Evolutionary conservation across 2,113 vertebrate species (phyloP).

Genomic region (Phocoena sinus): DNA sequence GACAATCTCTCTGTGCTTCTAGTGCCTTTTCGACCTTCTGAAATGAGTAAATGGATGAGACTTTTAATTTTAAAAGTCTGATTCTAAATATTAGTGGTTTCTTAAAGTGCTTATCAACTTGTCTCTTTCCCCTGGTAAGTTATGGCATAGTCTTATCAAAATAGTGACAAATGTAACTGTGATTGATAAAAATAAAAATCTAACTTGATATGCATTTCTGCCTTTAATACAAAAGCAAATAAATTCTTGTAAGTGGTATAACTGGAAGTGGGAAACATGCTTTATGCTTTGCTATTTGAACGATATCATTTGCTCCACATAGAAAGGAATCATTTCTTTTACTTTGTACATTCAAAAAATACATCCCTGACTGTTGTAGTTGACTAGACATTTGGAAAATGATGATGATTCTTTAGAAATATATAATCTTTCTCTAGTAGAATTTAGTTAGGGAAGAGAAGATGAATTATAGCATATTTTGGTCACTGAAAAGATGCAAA

Average conservation of each 20-base stretch:
- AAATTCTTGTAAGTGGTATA: slow-evolving; percentile 49
- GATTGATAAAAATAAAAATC: slow-evolving; percentile 51
- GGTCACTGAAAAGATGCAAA: slow-evolving; percentile 17
- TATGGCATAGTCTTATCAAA: slow-evolving; percentile 40
- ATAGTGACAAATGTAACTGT: slow-evolving; percentile 50
- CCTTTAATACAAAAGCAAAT: slow-evolving; percentile 52
- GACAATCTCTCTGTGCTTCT: not conserved
- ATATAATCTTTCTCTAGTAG: slow-evolving; percentile 43
- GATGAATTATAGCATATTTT: slow-evolving; percentile 19
- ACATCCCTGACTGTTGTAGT: not conserved
- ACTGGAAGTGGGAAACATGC: slow-evolving; percentile 38
- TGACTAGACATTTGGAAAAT: slow-evolving; percentile 36
- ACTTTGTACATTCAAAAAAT: slow-evolving; percentile 25
- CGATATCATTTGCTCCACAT: slow-evolving; percentile 41
- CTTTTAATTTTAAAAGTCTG: slow-evolving; percentile 40
- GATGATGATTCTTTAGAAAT: slow-evolving; percentile 17
- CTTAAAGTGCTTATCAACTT: slow-evolving; percentile 45
- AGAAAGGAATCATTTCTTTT: slow-evolving; percentile 39
- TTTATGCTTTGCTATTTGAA: slow-evolving; percentile 27
- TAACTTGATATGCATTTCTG: slow-evolving; percentile 43
- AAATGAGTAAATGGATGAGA: slow-evolving; percentile 2
- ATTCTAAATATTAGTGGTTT: slow-evolving; percentile 38
- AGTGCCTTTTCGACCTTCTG: not conserved
- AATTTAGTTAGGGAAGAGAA: slow-evolving; percentile 48
- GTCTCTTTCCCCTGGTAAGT: slow-evolving; percentile 36